A percentile compares a stretch with the other conserved stretches of the same genome.
Conservation (phyloP, 2,888 invertebrate genomes). For the Torymus texanus region DNA sequence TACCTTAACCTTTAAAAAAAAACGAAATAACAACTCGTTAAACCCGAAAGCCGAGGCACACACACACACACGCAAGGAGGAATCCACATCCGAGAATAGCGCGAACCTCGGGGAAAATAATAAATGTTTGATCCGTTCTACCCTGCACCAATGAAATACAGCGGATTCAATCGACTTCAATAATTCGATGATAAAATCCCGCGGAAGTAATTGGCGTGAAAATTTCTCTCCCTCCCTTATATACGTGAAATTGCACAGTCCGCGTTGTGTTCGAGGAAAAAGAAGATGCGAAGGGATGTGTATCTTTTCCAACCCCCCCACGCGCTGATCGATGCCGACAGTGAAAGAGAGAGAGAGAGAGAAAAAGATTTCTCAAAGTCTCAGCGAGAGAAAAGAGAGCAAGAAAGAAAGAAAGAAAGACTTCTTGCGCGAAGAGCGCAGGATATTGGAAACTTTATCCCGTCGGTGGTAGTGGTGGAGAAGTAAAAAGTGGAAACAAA, state of each 20-base stretch:
- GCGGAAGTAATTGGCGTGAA: constrained; percentile 53
- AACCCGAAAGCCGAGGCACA: neutral
- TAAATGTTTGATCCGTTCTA: constrained; percentile 39
- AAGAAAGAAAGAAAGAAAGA: neutral
- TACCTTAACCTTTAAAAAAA: too few relatives aligned
- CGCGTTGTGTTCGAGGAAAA: neutral
- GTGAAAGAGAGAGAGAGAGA: neutral
- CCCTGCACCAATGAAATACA: constrained; percentile 28
- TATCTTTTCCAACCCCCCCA: too few relatives aligned
- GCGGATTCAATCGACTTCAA: constrained; percentile 49
- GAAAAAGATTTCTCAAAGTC: constrained; percentile 52
- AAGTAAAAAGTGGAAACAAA: constrained; percentile 42
- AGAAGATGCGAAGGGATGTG: neutral
- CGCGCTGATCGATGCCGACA: constrained; percentile 36
- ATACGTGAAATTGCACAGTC: neutral
- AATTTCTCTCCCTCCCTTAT: constrained; percentile 37
- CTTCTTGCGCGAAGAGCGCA: constrained; percentile 33
- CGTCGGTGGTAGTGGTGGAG: constrained; percentile 50
- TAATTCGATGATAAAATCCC: constrained; percentile 55
- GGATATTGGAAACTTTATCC: constrained; percentile 69
- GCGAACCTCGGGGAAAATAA: constrained; percentile 27
- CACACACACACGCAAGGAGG: too few relatives aligned
- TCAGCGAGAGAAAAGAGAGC: neutral
- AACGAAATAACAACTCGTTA: constrained; percentile 5
- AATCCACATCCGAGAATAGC: neutral